Evolutionary conservation across 2,888 invertebrate species (phyloP), one percentile per base, ranked within the genome.

Genomic region (Andrena chrysosceles): DNA sequence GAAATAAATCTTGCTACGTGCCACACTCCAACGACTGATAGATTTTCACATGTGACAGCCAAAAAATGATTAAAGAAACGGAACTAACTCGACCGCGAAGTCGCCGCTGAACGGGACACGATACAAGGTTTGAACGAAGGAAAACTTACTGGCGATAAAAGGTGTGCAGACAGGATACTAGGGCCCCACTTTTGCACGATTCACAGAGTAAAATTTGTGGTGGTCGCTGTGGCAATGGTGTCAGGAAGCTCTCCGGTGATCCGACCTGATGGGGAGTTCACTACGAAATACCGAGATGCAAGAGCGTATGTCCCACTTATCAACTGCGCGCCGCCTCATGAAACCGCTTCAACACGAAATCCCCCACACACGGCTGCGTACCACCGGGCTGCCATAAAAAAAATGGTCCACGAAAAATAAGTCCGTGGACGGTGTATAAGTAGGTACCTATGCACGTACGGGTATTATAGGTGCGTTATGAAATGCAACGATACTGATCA

Each of bases 301-400:
- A 87, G 91, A 92, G 90, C 90, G 92, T 90, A 89, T 92, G 93
- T 91, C 90, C 93, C 90, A 94, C 93, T 94, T 94, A 93, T 93
- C 90, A 91, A 88, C 87, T 88, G 48, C 56, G 89, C 89, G 91
- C 90, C 90, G 74, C 80, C 74, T 68, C 71, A 88, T 89, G 87
- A 90, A 91, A 90, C 84, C 85, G 81, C 82, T 83, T 80, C 83
- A 77, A 54, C 49, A 81, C 73, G 71, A 84, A 86, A 77, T 68
- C 82, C 76, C 84, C 78, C 81, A 60, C 72, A 56, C 70, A 64
- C 56, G 64, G 23, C 60, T 42, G 62, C 33, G 76, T 84, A 78
- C 79, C 78, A 60, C 48, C 73, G 52, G 2, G 35, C 63, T 69
- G 77, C 33, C 74, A 66, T 48, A 70, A 73, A 83, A 64, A 48